phyloP scores from a whole-genome alignment of 2,888 invertebrate species.

The Muschampia plurimacula region DNA sequence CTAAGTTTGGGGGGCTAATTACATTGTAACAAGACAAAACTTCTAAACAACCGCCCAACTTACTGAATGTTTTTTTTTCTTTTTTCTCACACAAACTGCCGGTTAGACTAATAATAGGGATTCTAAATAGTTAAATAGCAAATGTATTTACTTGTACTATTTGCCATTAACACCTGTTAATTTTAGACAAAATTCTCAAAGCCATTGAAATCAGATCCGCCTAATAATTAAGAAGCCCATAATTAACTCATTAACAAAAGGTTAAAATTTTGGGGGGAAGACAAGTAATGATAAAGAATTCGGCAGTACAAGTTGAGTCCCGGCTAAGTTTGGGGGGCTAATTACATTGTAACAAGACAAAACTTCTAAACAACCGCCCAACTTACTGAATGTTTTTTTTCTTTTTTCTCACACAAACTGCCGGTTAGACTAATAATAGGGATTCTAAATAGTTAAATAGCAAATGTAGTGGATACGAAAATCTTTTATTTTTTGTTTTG shows the following conservation, averaged over 20 bases:
- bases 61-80: constrained; percentile 3
- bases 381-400: constrained; percentile 14
- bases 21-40: constrained; percentile 29
- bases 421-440: constrained; percentile 3
- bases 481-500: background rate
- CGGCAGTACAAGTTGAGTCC: constrained; percentile 13
- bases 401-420: background rate
- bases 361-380: constrained; percentile 23
- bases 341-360: constrained; percentile 31
- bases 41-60: constrained; percentile 23
- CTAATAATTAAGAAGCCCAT: background rate
- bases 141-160: background rate
- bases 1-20: constrained; percentile 28
- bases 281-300: constrained; percentile 27
- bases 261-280: constrained; percentile 11
- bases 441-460: background rate
- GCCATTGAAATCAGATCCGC: background rate
- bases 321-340: constrained; percentile 20
- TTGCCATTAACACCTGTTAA: background rate
- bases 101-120: constrained; percentile 2
- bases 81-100: background rate
- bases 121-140: background rate
- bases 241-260: constrained; percentile 23
- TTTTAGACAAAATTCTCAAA: background rate
- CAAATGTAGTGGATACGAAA: no score